Evolutionary conservation across 2,797 vertebrate species (phyloP), one percentile per base, ranked within the genome.

Genomic region (Hyperoplus lanceolatus): DNA sequence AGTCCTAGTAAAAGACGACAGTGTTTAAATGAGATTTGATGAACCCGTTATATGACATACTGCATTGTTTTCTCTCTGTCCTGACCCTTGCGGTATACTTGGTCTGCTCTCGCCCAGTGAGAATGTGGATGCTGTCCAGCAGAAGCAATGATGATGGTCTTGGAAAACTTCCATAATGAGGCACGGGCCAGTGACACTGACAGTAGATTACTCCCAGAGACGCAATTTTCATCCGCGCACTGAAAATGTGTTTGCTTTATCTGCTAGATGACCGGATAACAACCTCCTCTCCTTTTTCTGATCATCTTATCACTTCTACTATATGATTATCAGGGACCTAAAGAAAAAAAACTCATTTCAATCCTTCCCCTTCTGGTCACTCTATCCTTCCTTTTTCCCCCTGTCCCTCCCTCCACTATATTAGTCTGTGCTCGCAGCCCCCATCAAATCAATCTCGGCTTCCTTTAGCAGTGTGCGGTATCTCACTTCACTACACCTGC

Each of bases 401-500:
- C 16, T 14, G 14, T 59, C 62, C 6, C 14, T 46, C 8, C 39
- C 48, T 39, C 15, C 38, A 18, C 67, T 49, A 36, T 49, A 36
- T 66, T 50, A 82, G 15, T 71, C 63, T 62, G 18, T 70, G 67
- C 54, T 68, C 57, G 39, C 14, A 15, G 42, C 57, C 59, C 58
- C 65, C 43, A 65, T 84, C 66, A 55, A 79, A 85, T 85, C 80
- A 80, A 83, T 74, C 80, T 64, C 8, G 0, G 16, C 38, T 84
- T 69, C 66, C 29, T 29, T 81, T 58, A 73, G 61, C 74, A 3
- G 74, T 4, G 62, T 60, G 75, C 74, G 50, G 75, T 81, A 74
- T 81, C 71, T 80, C 68, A 86, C 68, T 64, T 78, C 58, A 21
- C 66, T 56, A 50, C 59, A 77, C 83, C 88, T 85, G 83, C 83